Evolutionary conservation across 2,888 invertebrate genomes (phyloP), one percentile per base, ranked within the genome.

Genomic region (Xylocampa areola): DNA sequence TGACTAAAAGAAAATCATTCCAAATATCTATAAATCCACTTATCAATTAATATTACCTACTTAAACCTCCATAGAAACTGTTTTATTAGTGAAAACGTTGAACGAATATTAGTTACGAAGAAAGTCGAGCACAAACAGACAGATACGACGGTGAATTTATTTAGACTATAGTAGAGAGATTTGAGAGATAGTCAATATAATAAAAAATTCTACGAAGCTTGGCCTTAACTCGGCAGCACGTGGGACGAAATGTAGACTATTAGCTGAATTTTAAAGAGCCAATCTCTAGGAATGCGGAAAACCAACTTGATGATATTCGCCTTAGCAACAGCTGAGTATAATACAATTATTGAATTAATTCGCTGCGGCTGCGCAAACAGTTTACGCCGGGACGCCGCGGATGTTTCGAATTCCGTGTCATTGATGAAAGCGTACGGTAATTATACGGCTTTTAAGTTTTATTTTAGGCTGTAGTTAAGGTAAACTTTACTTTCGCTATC

Each of bases 281-380:
- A 83, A 82, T 80, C 76, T 76, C 53, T 58, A 53, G 79, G 88
- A 90, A 91, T 88, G 89, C 86, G 89, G 88, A 90, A 90, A 79
- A 75, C 68, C 68, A 71, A 74, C 71, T 72, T 72, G 67, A 66
- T 71, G 71, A 78, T 77, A 79, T 76, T 77, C 68, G 67, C 61
- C 80, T 65, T 75, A 79, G 78, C 76, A 81, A 79, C 81, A 73
- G 68, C 62, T 49, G 62, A 73, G 37, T 62, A 52, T 51, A 61
- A 58, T 54, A 61, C 47, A 57, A 62, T 59, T 55, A 57, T 50
- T 36, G 53, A 50, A 68, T 60, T 61, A 61, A 70, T 64, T 64
- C 50, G 37, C 27, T 57, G 57, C 45, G 65, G 16, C 47, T 69
- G 61, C 52, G 70, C 45, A 63, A 33, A 47, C 43, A 29, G 19